Conservation (phyloP, 2,797 vertebrate genomes). For the Loris lydekkerianus region DNA sequence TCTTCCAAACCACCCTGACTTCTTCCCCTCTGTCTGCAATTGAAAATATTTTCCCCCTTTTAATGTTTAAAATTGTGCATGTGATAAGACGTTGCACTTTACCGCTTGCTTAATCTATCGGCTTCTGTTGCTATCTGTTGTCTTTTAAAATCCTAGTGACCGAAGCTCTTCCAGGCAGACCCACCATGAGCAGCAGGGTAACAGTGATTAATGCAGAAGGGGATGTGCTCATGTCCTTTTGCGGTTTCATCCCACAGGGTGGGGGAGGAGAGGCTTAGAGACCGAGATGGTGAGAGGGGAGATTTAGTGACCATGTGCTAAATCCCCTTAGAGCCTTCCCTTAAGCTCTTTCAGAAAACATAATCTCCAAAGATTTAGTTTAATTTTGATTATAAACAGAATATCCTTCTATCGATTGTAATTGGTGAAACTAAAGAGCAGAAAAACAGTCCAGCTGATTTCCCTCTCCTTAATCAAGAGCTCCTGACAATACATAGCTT, state of each 20-base stretch:
- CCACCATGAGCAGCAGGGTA: not conserved
- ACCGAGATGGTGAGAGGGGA: not conserved
- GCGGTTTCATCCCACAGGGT: not conserved
- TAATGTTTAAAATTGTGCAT: not conserved
- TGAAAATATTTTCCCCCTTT: not conserved
- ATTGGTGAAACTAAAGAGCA: slow-evolving; percentile 68
- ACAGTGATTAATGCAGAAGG: not conserved
- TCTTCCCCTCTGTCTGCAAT: not conserved
- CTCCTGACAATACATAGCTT: not conserved
- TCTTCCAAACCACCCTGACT: not conserved
- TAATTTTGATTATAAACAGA: slow-evolving; percentile 84
- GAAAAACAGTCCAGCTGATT: slow-evolving; percentile 39
- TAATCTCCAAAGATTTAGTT: slow-evolving; percentile 84
- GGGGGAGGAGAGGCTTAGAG: not conserved
- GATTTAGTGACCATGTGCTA: slow-evolving; percentile 71
- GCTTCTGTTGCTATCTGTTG: not conserved
- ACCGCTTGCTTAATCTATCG: not conserved
- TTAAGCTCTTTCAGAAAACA: slow-evolving; percentile 82
- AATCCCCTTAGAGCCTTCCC: slow-evolving; percentile 73
- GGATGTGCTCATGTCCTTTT: not conserved
- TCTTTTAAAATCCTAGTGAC: slow-evolving; percentile 29
- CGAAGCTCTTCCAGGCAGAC: not conserved
- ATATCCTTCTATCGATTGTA: slow-evolving; percentile 66
- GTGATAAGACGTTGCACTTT: not conserved
- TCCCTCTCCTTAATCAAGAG: slow-evolving; percentile 34